Evolutionary conservation across 2,888 invertebrate genomes (phyloP).

Genomic region (Erebia palarica): DNA sequence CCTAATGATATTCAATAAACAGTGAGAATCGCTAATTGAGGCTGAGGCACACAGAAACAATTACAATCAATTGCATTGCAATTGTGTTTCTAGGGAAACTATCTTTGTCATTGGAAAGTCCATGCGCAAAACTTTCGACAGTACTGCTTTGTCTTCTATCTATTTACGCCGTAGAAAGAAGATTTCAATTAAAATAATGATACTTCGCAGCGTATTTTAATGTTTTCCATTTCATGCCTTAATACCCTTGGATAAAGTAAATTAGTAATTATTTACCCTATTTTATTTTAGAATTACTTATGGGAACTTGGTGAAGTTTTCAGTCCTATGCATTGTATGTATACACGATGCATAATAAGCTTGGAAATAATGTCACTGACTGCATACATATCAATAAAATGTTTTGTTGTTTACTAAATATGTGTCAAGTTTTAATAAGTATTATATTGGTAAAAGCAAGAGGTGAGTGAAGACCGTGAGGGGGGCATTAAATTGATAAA

Average conservation of each 20-base stretch:
- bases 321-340: too few relatives aligned
- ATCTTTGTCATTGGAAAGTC: slow-evolving; percentile 20
- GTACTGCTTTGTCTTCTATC: slow-evolving; percentile 14
- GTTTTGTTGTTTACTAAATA: too few relatives aligned
- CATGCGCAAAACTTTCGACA: slow-evolving; percentile 14
- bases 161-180: slow-evolving; percentile 7
- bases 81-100: slow-evolving; percentile 25
- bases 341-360: too few relatives aligned
- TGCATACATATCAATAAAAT: too few relatives aligned
- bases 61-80: slow-evolving; percentile 27
- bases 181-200: slow-evolving; percentile 10
- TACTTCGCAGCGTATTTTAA: neutral
- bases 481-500: slow-evolving; percentile 15
- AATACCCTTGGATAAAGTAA: too few relatives aligned
- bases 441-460: neutral
- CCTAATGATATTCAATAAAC: slow-evolving; percentile 2
- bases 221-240: neutral
- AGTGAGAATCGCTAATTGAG: slow-evolving; percentile 41
- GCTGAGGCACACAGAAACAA: slow-evolving; percentile 4
- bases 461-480: neutral
- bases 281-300: too few relatives aligned
- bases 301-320: too few relatives aligned
- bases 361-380: too few relatives aligned
- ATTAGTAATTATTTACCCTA: too few relatives aligned
- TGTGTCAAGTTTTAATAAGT: too few relatives aligned